phyloP scores from a whole-genome alignment of 35 echinoderm and acorn worm genomes.

The Ptychodera flava region DNA sequence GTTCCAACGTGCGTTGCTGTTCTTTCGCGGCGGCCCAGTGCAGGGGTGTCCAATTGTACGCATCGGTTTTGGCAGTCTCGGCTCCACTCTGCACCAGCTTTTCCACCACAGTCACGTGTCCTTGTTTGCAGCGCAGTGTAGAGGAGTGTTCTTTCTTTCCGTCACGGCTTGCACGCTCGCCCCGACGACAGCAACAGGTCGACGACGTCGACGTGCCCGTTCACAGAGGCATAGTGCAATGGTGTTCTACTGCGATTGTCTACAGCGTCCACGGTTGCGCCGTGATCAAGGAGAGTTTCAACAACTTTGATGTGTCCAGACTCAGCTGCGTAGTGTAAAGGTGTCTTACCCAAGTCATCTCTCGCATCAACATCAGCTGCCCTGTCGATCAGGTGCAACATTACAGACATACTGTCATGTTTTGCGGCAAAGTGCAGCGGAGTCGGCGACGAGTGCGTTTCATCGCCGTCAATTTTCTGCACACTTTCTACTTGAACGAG shows the following conservation, averaged over 20 bases:
- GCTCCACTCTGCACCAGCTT: neutral
- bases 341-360: constrained; percentile 45
- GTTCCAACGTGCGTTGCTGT: neutral
- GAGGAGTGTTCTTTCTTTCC: neutral
- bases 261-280: constrained; percentile 53
- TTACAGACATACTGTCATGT: neutral
- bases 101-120: neutral
- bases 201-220: constrained; percentile 88
- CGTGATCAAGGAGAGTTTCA: constrained; percentile 41
- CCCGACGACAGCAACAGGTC: constrained; percentile 43
- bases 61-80: neutral
- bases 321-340: constrained; percentile 75
- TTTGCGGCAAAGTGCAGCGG: neutral
- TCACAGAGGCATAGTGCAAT: constrained; percentile 80
- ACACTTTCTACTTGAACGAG: neutral
- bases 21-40: neutral
- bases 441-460: neutral
- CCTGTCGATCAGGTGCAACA: neutral
- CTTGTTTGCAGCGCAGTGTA: neutral
- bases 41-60: neutral
- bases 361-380: neutral
- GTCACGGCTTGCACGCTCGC: neutral
- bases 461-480: neutral
- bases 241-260: constrained; percentile 89
- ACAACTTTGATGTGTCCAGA: constrained; percentile 71